Evolutionary conservation across 1,140 invertebrate genomes (phyloP), one percentile per base, ranked within the genome.

Genomic region (Diabrotica virgifera): DNA sequence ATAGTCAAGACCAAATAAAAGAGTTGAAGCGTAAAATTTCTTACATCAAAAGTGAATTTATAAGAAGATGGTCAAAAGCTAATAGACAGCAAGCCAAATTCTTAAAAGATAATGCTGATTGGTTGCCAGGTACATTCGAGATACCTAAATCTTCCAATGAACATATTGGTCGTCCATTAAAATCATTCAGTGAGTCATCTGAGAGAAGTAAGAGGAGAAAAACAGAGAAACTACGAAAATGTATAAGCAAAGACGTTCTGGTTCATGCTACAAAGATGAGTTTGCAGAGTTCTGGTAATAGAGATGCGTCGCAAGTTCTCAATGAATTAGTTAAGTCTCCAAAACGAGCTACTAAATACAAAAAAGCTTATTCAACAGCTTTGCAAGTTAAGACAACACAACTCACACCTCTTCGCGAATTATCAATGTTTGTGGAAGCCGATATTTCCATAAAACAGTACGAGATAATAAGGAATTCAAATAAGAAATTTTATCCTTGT

Each of bases 401-500:
- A 8, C 10, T 57, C 5, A 35, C 12, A 5, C 55, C 55, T 8
- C 11, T 58, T 7, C 5, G 11, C 9, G 71, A 70, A 50, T 69
- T 76, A 57, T 24, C 64, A 12, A 71, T 76, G 37, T 73, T 72
- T 53, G 63, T 72, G n/a, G 73, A 74, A 71, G 71, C 61, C 40
- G 66, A 64, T 54, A 64, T 76, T 2, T 62, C 66, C 24, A 56
- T 69, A 68, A 59, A 46, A 60, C 74, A 76, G 61, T 75, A 68
- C 46, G 68, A 75, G 66, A 58, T 77, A 53, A 63, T 76, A 36
- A 59, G 58, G 9, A 63, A 46, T 58, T 13, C 61, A n/a, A 64
- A 67, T n/a, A 76, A 76, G 63, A 55, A 62, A n/a, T n/a, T 73
- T 46, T 74, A 67, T 56, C 74, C 74, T 10, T 74, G 73, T 63